Conservation (phyloP, 2,888 invertebrate genomes). For the Cyaniris semiargus region DNA sequence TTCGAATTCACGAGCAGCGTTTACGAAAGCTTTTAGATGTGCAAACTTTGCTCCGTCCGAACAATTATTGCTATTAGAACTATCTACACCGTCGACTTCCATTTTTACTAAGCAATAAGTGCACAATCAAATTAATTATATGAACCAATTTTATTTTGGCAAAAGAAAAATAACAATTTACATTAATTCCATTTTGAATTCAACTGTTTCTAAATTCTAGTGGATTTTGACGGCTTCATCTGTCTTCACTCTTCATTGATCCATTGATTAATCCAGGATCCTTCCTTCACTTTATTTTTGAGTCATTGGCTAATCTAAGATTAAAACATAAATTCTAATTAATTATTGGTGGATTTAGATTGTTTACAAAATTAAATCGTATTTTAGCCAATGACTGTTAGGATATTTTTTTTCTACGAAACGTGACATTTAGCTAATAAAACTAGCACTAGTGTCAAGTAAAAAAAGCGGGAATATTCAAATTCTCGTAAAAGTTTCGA, state of each 20-base stretch:
- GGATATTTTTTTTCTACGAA: no score
- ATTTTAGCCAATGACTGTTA: background rate
- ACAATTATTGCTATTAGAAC: conserved; percentile 53
- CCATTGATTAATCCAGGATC: no score
- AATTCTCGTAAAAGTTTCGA: no score
- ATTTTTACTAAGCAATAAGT: conserved; percentile 39
- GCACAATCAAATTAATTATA: conserved; percentile 35
- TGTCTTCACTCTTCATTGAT: no score
- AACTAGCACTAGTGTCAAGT: no score
- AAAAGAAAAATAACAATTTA: conserved; percentile 14
- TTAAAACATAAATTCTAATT: background rate
- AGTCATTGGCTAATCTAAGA: background rate
- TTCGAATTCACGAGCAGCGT: conserved; percentile 75
- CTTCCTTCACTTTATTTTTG: no score
- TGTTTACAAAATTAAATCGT: background rate
- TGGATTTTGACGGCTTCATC: background rate
- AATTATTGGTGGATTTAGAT: background rate
- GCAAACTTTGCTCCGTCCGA: conserved; percentile 66
- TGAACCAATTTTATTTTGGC: background rate
- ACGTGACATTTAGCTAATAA: no score
- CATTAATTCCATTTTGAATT: conserved; percentile 67
- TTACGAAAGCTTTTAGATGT: conserved; percentile 78
- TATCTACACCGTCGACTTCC: conserved; percentile 69
- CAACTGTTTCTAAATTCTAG: conserved; percentile 70
- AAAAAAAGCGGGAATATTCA: no score